A percentile compares a stretch with the other conserved stretches of the same genome.
Conservation (phyloP, 2,797 vertebrate species). For the Buphagus erythrorhynchus region DNA sequence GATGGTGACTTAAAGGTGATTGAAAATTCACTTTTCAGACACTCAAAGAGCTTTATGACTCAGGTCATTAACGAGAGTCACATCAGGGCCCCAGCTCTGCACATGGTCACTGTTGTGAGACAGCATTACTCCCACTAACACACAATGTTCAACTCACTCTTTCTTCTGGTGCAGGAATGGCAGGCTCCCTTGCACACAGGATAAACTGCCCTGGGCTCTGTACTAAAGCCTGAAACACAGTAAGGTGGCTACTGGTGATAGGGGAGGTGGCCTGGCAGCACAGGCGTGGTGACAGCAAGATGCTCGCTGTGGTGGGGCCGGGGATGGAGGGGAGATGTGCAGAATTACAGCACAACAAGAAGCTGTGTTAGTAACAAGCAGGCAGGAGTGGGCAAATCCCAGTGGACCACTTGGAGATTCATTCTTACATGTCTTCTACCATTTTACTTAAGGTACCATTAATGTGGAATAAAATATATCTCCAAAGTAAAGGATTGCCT, state of each 20-base stretch:
- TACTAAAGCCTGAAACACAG: not conserved
- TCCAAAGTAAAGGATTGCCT: slow-evolving; percentile 43
- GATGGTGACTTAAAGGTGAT: not conserved
- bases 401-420: not conserved
- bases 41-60: not conserved
- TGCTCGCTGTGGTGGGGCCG: fast-evolving
- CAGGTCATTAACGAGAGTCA: not conserved
- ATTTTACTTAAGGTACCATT: slow-evolving; percentile 41
- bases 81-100: fast-evolving
- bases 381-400: not conserved
- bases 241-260: not conserved
- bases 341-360: not conserved
- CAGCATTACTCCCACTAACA: not conserved
- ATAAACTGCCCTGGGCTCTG: not conserved
- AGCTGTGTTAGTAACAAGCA: not conserved
- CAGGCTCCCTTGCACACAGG: not conserved
- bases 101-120: not conserved
- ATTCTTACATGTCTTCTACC: slow-evolving; percentile 29
- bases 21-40: not conserved
- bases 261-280: not conserved
- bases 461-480: slow-evolving; percentile 49
- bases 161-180: not conserved
- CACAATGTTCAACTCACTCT: not conserved
- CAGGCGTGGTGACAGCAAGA: not conserved
- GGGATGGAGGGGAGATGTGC: not conserved